A percentile compares a stretch with the other conserved stretches of the same genome.
Conservation (phyloP, 2,113 vertebrate species). For the Diphyllodes magnificus region DNA sequence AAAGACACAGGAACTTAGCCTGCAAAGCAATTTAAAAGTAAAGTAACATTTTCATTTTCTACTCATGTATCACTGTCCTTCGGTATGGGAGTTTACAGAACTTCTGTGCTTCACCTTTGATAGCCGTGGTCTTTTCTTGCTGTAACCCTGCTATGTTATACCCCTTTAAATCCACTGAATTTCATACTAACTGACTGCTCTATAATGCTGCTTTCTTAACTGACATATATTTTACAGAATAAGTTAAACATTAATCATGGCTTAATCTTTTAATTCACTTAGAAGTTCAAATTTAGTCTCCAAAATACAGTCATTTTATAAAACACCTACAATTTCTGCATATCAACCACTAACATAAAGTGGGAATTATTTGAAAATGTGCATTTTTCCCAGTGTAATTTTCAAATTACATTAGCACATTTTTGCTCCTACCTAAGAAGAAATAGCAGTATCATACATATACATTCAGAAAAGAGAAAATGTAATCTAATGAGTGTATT, state of each 20-base stretch:
- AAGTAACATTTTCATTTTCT: not conserved
- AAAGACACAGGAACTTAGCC: not conserved
- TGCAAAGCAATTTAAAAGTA: not conserved
- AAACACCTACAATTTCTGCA: not conserved
- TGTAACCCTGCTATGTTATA: not conserved
- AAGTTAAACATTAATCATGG: not conserved
- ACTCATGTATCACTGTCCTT: not conserved
- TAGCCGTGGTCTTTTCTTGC: not conserved
- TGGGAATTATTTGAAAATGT: not conserved
- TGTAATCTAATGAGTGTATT: not conserved
- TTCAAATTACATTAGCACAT: not conserved
- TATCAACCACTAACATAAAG: not conserved
- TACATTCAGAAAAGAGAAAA: not conserved
- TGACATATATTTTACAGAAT: not conserved
- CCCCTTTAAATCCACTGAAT: not conserved
- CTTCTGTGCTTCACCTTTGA: not conserved
- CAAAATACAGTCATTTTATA: not conserved
- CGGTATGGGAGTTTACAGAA: not conserved
- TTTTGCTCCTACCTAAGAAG: not conserved
- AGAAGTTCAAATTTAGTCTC: not conserved
- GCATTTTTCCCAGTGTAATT: not conserved
- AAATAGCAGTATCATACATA: not conserved
- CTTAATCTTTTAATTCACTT: not conserved
- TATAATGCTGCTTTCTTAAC: not conserved
- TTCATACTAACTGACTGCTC: not conserved